phyloP scores from a whole-genome alignment of 2,113 vertebrate species.

The Pagrus major region DNA sequence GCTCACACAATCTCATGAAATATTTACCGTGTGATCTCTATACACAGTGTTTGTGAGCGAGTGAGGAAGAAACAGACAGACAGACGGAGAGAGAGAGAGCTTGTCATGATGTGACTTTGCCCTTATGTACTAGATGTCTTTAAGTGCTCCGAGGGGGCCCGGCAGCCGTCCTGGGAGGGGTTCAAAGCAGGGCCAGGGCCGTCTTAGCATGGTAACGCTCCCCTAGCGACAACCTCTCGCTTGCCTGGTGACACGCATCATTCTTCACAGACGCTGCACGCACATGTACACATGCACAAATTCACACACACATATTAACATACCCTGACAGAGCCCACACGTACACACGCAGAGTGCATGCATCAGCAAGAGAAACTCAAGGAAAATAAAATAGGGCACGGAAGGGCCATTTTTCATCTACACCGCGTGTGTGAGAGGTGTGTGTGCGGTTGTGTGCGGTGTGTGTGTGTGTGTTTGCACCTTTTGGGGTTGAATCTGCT shows the following conservation, averaged over 20 bases:
- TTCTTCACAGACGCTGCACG: conserved; percentile 69
- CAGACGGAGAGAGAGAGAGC: conserved; percentile 35
- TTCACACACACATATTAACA: conserved; percentile 57
- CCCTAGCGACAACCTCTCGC: conserved; percentile 69
- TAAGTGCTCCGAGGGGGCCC: conserved; percentile 71
- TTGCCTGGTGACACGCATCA: conserved; percentile 74
- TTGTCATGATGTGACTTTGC: conserved; percentile 58
- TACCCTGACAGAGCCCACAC: conserved; percentile 54
- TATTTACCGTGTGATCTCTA: conserved; percentile 64
- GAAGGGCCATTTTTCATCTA: conserved; percentile 75
- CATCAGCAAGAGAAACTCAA: conserved; percentile 76
- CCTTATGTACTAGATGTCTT: conserved; percentile 57
- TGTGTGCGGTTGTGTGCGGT: conserved; percentile 19
- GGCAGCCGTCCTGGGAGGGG: conserved; percentile 64
- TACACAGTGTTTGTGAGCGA: conserved; percentile 25
- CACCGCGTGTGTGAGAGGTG: conserved; percentile 11
- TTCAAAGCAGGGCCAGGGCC: conserved; percentile 82
- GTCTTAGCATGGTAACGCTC: conserved; percentile 63
- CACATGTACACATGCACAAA: conserved; percentile 46
- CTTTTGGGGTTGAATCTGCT: conserved; percentile 75
- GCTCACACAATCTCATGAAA: conserved; percentile 67
- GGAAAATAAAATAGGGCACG: conserved; percentile 58
- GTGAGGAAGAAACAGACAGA: conserved; percentile 14
- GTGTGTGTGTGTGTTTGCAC: conserved; percentile 50
- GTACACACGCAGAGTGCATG: conserved; percentile 66